phyloP scores from a whole-genome alignment of 1,140 invertebrate species.

The Dryas iulia region DNA sequence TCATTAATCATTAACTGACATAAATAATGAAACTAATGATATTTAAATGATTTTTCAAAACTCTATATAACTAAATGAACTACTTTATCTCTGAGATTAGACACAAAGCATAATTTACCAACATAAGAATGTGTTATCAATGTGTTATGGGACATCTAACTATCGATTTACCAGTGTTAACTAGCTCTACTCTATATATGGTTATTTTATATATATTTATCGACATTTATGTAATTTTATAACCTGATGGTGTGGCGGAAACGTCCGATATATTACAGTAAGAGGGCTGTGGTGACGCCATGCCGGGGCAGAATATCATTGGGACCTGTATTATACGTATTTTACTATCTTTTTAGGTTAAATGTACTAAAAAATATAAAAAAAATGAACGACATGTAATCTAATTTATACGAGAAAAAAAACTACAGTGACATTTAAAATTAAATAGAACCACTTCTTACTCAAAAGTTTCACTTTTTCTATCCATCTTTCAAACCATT shows the following conservation, averaged over 20 bases:
- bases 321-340: slow-evolving; percentile 48
- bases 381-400: too few relatives aligned
- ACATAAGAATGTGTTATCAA: slow-evolving; percentile 18
- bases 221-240: neutral
- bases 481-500: neutral
- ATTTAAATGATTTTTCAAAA: neutral
- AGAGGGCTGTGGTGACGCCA: slow-evolving; percentile 72
- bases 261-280: slow-evolving; percentile 73
- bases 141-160: neutral
- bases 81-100: neutral
- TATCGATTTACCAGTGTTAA: neutral
- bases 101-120: slow-evolving; percentile 22
- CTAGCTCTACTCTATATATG: slow-evolving; percentile 13
- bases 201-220: neutral
- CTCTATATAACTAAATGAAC: neutral
- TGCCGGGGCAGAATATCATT: slow-evolving; percentile 71
- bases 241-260: slow-evolving; percentile 66
- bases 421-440: neutral
- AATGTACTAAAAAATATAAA: too few relatives aligned
- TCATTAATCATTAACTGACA: neutral
- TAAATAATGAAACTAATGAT: neutral
- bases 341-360: neutral
- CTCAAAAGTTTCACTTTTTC: too few relatives aligned
- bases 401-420: too few relatives aligned
- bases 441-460: too few relatives aligned